Evolutionary conservation across 1,140 invertebrate genomes (phyloP), one percentile per base, ranked within the genome.

Genomic region (Drosophila oshimai): DNA sequence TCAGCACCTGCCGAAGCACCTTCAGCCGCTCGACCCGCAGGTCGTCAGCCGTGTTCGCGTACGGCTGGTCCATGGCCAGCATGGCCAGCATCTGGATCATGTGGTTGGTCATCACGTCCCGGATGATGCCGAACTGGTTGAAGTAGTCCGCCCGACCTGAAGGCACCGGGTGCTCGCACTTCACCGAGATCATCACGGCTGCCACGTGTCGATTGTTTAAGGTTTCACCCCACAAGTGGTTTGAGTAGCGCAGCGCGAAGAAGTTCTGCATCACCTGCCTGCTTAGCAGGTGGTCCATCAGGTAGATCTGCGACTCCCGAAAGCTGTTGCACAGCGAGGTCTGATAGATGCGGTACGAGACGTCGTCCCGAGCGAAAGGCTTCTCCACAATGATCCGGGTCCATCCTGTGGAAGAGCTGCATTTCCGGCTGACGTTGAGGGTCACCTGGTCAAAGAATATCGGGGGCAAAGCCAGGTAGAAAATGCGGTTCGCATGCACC

Each of bases 71-170:
- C 29, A 87, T 77, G 18, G 74, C 18, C 22, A 87, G 39, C 73
- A 88, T 47, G 1, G 73, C 44, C 5, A 87, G 15, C 17, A 77
- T 12, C 51, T 74, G 73, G 60, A 88, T 65, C 83, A 87, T 87
- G 36, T 87, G 39, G 42, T 88, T 88, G 4, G 69, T 70, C 77
- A 87, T 81, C 0, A 81, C 5, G 33, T 87, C 83, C 1, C 81
- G 58, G 7, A 87, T 81, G 26, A 87, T 87, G 31, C 81, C 81
- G 4, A 44, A 71, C 1, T 62, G 54, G 31, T 87, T 77, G 24
- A 87, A 87, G 33, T 81, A 87, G 0, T 81, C 77, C 1, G 73
- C 54, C 0, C 47, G 51, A 0, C 2, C 3, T 2, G 46, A 20
- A n/a, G 15, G 15, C 13, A 87, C 81, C 0, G 73, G 73, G 6